Conservation (phyloP, 2,113 vertebrate species). For the Oreochromis aureus region DNA sequence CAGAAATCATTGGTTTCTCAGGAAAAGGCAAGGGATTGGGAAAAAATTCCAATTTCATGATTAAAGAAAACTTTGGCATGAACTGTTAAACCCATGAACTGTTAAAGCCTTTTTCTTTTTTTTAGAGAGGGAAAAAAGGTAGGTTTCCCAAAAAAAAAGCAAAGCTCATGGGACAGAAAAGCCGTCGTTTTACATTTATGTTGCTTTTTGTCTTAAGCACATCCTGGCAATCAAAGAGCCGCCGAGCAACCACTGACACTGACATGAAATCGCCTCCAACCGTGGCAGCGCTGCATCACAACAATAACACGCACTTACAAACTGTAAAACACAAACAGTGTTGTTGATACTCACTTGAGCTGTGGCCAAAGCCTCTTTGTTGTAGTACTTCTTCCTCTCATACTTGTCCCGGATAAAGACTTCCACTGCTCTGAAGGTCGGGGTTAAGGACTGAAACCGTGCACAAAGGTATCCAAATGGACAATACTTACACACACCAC, state of each 20-base stretch:
- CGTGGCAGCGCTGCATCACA: neutral
- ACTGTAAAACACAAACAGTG: neutral
- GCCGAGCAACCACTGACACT: neutral
- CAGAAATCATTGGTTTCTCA: neutral
- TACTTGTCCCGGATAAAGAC: conserved; percentile 99
- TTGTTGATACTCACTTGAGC: conserved; percentile 82
- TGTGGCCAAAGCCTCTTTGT: conserved; percentile 81
- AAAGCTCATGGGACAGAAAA: neutral
- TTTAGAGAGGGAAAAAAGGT: neutral
- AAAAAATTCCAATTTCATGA: neutral
- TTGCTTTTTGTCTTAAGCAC: neutral
- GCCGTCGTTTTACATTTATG: neutral
- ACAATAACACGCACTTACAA: neutral
- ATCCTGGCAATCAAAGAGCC: neutral
- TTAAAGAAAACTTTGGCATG: neutral
- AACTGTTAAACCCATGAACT: neutral
- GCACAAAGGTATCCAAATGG: neutral
- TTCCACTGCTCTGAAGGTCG: conserved; percentile 88
- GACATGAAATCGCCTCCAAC: neutral
- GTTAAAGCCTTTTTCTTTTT: neutral
- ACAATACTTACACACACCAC: neutral
- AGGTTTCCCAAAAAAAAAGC: neutral
- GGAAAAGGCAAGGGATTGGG: neutral
- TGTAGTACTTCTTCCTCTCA: conserved; percentile 95
- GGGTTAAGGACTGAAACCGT: conserved; percentile 73